These are phyloP conservation scores for Alces alces DNA, from an alignment of 2,113 vertebrate species.

Conservation along the genomic window DNA sequence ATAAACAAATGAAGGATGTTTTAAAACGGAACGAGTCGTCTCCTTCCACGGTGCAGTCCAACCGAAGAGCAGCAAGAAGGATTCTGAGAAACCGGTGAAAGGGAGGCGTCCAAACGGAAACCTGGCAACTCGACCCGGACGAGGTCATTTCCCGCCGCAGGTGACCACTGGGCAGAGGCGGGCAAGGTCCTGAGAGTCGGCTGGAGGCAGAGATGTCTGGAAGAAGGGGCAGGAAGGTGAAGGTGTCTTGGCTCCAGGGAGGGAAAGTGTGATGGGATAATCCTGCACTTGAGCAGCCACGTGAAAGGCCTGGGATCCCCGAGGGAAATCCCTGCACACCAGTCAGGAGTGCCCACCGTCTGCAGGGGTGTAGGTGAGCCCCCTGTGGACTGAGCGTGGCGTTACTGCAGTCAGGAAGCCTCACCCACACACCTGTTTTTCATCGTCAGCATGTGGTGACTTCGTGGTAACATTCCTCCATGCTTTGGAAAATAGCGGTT, in stretches of 20 bases:
- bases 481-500: constrained; percentile 52
- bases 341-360: background rate
- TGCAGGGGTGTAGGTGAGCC: background rate
- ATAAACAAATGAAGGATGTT: background rate
- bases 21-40: too few species aligned
- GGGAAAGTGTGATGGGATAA: background rate
- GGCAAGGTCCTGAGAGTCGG: background rate
- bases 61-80: background rate
- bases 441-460: background rate
- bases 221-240: background rate
- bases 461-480: background rate
- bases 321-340: constrained; percentile 8
- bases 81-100: background rate
- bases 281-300: background rate
- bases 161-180: background rate
- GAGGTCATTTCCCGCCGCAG: background rate
- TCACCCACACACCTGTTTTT: constrained; percentile 52
- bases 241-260: background rate
- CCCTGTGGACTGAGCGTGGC: background rate
- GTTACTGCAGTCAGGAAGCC: background rate
- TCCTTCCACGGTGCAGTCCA: background rate
- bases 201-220: background rate
- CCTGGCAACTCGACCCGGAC: background rate
- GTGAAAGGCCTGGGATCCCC: background rate
- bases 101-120: background rate